Evolutionary conservation across 2,797 vertebrate species (phyloP).

Genomic region (Silurus lanzhouensis): DNA sequence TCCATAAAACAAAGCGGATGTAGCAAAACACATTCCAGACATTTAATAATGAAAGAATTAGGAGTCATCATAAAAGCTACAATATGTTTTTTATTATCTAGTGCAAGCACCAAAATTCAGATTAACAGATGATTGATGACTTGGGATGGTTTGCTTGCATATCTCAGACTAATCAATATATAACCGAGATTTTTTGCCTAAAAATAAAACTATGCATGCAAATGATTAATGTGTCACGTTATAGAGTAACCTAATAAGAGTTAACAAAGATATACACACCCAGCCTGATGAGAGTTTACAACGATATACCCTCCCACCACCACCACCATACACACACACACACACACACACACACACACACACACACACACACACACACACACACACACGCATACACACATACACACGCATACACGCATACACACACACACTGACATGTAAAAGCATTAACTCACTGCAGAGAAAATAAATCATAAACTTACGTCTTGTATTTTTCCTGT

Average conservation of each 20-base stretch:
- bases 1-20: neutral
- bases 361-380: no score
- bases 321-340: no score
- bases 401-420: no score
- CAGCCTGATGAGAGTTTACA: no score
- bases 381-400: no score
- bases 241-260: neutral
- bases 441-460: constrained; percentile 12
- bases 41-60: neutral
- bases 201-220: neutral
- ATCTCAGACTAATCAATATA: constrained; percentile 33
- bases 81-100: neutral
- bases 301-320: neutral
- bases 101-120: neutral
- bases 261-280: no score
- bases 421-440: neutral
- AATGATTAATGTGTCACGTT: neutral
- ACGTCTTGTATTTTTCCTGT: constrained; percentile 54
- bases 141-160: constrained; percentile 35
- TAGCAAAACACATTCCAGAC: constrained; percentile 1
- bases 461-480: constrained; percentile 47
- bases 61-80: constrained; percentile 5
- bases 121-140: constrained; percentile 17
- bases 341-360: no score
- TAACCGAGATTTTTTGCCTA: constrained; percentile 41